Evolutionary conservation across 1,140 invertebrate genomes (phyloP), one percentile per base, ranked within the genome.

Genomic region (Lordiphosa collinella): DNA sequence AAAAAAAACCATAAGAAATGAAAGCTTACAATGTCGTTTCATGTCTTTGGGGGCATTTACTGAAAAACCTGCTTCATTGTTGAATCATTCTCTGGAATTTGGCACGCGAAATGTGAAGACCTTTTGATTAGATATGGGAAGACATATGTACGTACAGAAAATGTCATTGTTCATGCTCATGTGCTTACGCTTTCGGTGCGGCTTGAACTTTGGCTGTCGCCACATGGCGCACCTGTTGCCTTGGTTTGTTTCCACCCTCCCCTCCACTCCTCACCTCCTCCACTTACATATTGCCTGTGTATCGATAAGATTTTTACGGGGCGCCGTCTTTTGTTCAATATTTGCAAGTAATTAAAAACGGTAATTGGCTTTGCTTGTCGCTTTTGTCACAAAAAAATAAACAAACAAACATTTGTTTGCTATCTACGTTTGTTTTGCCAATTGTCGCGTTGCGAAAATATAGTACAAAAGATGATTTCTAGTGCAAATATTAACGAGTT

Each of bases 301-400:
- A 29, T 8, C 25, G 25, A 29, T 29, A 29, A 29, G 25, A 8
- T 29, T 7, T 29, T 29, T 29, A 2, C 25, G 25, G 7, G 25
- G 25, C 25, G 35, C 13, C 51, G 31, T 49, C 60, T 49, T 56
- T 36, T 29, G 25, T 40, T 48, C 43, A 78, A 79, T 78, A 78
- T 78, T 79, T 78, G 48, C 74, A 64, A 64, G 64, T 73, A 73
- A 79, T 73, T 76, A 78, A 68, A 63, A 73, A 50, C 44, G 51
- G 58, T 79, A 73, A 79, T 73, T 79, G 74, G 62, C 69, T 79
- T 79, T 79, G 54, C 68, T 61, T 69, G 74, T 79, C 53, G 25
- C 25, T 29, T 29, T 5, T 50, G 31, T 32, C 25, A 7, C 25
- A 29, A 8, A 2, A 29, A 29, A 29, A 29, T 8, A 7, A 8